Conservation (phyloP, 2,113 vertebrate species). For the Probosciger aterrimus region DNA sequence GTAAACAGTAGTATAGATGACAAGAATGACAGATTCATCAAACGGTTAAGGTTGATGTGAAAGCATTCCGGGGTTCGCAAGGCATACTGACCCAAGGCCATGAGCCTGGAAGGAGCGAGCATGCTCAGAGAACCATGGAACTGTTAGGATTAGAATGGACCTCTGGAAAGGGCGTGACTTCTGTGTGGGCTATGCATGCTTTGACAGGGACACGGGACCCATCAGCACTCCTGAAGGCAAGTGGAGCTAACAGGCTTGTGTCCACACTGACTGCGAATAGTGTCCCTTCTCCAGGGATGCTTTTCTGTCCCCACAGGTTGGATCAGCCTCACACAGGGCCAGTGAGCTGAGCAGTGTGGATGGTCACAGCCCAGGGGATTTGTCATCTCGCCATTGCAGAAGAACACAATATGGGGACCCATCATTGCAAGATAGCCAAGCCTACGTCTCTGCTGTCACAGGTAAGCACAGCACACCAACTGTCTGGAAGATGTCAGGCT, state of each 20-base stretch:
- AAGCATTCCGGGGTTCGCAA: not conserved
- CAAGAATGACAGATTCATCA: not conserved
- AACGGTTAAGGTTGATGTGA: not conserved
- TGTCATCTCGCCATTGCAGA: not conserved
- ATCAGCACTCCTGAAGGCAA: not conserved
- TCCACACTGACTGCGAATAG: not conserved
- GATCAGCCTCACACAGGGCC: not conserved
- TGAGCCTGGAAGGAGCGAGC: not conserved
- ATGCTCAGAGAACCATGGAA: not conserved
- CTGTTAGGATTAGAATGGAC: not conserved
- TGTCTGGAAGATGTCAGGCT: not conserved
- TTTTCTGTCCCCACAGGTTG: not conserved
- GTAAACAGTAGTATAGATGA: not conserved
- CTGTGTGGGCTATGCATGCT: not conserved
- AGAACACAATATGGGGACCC: not conserved
- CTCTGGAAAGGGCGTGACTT: not conserved
- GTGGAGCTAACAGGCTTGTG: not conserved
- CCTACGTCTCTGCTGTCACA: not conserved
- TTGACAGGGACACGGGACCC: not conserved
- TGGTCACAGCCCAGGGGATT: not conserved
- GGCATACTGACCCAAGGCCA: too few relatives aligned
- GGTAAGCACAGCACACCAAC: not conserved
- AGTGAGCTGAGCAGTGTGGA: accelerated
- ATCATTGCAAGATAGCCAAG: not conserved
- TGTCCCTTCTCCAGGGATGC: not conserved